phyloP scores from a whole-genome alignment of 1,140 invertebrate species.

The Venturia canescens region DNA sequence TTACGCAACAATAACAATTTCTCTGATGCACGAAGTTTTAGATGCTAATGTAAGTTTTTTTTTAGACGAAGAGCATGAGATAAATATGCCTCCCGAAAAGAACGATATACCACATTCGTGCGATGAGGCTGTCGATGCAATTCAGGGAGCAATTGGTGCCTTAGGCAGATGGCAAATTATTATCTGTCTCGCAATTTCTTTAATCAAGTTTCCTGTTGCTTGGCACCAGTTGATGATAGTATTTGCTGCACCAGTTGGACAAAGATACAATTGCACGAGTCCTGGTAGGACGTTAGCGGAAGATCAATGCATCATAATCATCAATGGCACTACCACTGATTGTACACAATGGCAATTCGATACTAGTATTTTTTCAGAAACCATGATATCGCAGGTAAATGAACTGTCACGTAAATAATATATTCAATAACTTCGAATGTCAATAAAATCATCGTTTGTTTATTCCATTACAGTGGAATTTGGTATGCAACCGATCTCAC shows the following conservation, averaged over 20 bases:
- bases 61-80: no score
- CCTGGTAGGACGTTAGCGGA: conserved; percentile 70
- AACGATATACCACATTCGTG: no score
- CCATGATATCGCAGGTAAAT: conserved; percentile 81
- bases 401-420: not conserved
- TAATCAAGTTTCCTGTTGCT: conserved; percentile 84
- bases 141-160: conserved; percentile 82
- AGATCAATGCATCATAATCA: conserved; percentile 65
- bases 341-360: conserved; percentile 81
- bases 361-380: conserved; percentile 81
- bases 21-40: no score
- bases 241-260: conserved; percentile 80
- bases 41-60: no score
- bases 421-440: conserved; percentile 8
- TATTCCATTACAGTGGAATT: conserved; percentile 78
- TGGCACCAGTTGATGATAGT: conserved; percentile 84
- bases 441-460: not conserved
- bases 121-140: conserved; percentile 76
- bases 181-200: conserved; percentile 81
- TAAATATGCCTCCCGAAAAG: no score
- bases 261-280: conserved; percentile 73
- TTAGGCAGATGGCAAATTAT: conserved; percentile 85
- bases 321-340: conserved; percentile 67
- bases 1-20: no score
- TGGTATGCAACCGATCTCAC: conserved; percentile 81